Base-by-base conservation (phyloP, 2,888 invertebrate genomes). In the Meiosimyza decipiens region DNA sequence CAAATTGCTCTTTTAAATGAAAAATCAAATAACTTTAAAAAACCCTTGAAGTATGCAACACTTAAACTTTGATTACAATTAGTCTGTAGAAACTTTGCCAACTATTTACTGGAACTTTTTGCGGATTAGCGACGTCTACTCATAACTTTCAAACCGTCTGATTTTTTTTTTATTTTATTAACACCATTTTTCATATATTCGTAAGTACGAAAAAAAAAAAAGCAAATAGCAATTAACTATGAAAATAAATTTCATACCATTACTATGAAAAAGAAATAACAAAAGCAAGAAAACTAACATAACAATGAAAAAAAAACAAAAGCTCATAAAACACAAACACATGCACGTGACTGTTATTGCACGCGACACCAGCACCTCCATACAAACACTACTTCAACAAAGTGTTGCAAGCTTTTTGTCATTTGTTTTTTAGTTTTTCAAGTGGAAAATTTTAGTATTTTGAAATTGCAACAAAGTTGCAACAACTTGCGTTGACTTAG, bases 201-300 rank as follows among this genome's bases (percentile, higher is more conserved):
- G 28, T 28, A 4, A 28, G 28, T 28, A 28, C 1, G 3, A 22
- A 52, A 33, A 28, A n/a, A 54, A 54, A 80, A 83, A 82, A 82
- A 22, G 22, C 82, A 82, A 83, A 83, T 79, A 80, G 78, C 82
- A 83, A 82, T 82, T 82, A 83, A 81, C 80, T 79, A 74, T 74
- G 80, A 55, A 70, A 62, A 73, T 71, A 71, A 73, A 71, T 66
- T 73, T 60, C 9, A 65, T 18, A 66, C 62, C 15, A 47, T 51
- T 63, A 63, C 51, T n/a, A 49, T 77, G 74, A 50, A 63, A 72
- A 33, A 6, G n/a, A 12, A 28, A 16, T 55, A 57, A 65, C 52
- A 63, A 55, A 33, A 65, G 16, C 54, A 50, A 71, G 62, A 54
- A 22, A 11, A 15, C 57, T 16, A 57, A 55, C 28, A 22, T 16